Evolutionary conservation across 2,113 vertebrate species (phyloP), one percentile per base, ranked within the genome.

Genomic region (Micronycteris hirsuta): DNA sequence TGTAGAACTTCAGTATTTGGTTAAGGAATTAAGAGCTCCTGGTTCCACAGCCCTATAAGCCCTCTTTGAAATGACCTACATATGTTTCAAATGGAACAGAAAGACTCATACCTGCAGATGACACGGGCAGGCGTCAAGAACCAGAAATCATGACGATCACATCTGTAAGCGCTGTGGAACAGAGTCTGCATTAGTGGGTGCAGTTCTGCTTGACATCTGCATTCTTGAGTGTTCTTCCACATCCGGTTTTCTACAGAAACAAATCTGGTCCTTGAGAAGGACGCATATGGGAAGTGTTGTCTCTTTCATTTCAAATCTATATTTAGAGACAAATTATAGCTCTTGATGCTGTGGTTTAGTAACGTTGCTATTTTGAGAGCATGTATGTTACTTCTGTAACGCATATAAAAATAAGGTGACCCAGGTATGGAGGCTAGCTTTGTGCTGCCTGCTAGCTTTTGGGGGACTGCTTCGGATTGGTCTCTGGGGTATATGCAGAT

Each of bases 281-380:
- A 7, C 4, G 88, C 11, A 52, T 26, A 77, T 16, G 81, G 58
- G 26, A 92, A 87, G 11, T 28, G 38, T 45, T 76, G 28, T 36
- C 89, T 96, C 20, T 77, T 97, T 45, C 80, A 68, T 61, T 87
- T 92, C 7, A 89, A 84, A 78, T 86, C 17, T 87, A 22, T 89
- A 49, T 80, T 90, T 90, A 88, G 67, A 88, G 52, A 91, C 31
- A 85, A 71, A 78, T 89, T 86, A 63, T 15, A 95, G 68, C 43
- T 91, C 31, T 73, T 74, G 16, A 33, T 67, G 26, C 7, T 68
- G 2, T 54, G 38, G 15, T 73, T 88, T 56, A 65, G 58, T 8
- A 6, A 76, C 82, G 58, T 12, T 84, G 28, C 31, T 91, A 38
- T 91, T 90, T 94, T 33, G 31, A 71, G 36, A 49, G 16, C 12